These are phyloP conservation scores for Spialia ferax DNA, from an alignment of 2,888 invertebrate genomes.

Conservation along the genomic window DNA sequence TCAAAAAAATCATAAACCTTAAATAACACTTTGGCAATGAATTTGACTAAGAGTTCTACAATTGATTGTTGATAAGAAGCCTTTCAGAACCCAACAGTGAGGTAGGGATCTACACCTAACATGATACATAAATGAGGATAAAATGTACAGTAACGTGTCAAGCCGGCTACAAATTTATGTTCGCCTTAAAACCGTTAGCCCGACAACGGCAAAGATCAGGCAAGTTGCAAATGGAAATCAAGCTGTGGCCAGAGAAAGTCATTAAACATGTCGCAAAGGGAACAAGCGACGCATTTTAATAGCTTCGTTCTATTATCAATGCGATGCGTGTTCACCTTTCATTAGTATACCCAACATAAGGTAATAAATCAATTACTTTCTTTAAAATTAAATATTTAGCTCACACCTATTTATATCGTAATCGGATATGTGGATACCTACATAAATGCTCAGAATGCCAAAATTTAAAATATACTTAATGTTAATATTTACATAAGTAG, in stretches of 20 bases:
- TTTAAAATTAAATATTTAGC: constrained; percentile 4
- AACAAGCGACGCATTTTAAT: constrained; percentile 66
- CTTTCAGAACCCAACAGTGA: too few species aligned
- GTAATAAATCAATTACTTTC: constrained; percentile 41
- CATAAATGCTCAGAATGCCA: not conserved
- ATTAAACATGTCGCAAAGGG: constrained; percentile 73
- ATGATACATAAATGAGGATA: not conserved
- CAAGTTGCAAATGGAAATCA: constrained; percentile 64
- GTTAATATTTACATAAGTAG: not conserved
- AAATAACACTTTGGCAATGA: too few species aligned
- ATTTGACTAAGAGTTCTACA: too few species aligned
- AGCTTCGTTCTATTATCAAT: constrained; percentile 54
- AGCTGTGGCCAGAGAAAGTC: constrained; percentile 76
- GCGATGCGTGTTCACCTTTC: constrained; percentile 42
- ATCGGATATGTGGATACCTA: not conserved
- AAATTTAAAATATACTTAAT: not conserved
- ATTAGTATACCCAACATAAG: constrained; percentile 30
- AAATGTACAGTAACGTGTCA: constrained; percentile 1
- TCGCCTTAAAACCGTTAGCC: constrained; percentile 54
- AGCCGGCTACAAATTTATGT: constrained; percentile 1
- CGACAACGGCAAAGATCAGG: constrained; percentile 57
- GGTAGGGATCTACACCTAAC: too few species aligned
- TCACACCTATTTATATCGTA: not conserved
- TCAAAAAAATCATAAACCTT: too few species aligned
- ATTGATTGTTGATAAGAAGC: too few species aligned